Percentiles rank a stretch among this genome's conserved stretches.
phyloP scores from a whole-genome alignment of 2,113 vertebrate species.

The Chamaea fasciata region DNA sequence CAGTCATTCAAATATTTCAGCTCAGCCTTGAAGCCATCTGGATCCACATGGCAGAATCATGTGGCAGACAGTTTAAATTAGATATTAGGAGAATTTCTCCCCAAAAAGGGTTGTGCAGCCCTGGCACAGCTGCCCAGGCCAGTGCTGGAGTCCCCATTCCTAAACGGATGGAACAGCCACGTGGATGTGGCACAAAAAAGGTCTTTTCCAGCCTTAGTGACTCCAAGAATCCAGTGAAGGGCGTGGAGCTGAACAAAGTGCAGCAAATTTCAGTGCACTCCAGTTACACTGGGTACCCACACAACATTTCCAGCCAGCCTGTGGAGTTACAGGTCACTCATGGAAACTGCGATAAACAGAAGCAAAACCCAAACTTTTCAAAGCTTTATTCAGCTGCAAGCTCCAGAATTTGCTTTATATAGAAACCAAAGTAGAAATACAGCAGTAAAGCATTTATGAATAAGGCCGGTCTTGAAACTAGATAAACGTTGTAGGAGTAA shows the following conservation, averaged over 20 bases:
- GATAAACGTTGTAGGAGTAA: neutral
- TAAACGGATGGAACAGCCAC: too few relatives aligned
- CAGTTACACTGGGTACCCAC: neutral
- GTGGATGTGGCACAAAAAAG: neutral
- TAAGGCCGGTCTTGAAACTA: neutral
- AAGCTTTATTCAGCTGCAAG: neutral
- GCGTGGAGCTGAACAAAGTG: fast-evolving
- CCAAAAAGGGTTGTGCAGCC: neutral
- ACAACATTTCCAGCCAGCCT: fast-evolving
- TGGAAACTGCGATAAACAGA: fast-evolving
- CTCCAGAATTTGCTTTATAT: fast-evolving
- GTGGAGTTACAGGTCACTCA: fast-evolving
- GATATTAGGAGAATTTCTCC: neutral
- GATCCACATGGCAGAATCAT: neutral
- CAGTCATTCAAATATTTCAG: too few relatives aligned
- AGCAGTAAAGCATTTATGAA: neutral
- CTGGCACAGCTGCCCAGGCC: neutral
- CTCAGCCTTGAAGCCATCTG: neutral
- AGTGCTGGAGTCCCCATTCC: neutral
- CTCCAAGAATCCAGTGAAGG: neutral
- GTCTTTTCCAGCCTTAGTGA: fast-evolving
- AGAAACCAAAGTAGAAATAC: neutral
- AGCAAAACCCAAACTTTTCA: neutral
- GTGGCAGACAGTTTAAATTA: neutral
- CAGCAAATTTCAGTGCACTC: fast-evolving